Conservation (phyloP, 53 echinoderm and acorn worm genomes). For the Hippasteria phrygiana region DNA sequence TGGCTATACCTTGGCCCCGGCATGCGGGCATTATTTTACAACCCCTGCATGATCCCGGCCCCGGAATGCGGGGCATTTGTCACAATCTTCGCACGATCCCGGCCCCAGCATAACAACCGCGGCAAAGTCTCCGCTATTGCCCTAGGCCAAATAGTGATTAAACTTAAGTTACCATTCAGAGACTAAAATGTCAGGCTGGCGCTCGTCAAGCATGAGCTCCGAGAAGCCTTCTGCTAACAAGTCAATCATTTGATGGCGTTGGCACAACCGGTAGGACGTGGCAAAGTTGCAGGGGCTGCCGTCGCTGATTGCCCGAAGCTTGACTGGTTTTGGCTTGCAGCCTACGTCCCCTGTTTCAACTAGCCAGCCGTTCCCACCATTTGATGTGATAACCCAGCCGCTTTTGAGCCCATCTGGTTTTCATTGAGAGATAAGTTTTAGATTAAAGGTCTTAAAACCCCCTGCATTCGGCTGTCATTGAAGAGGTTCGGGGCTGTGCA, state of each 20-base stretch:
- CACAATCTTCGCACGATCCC: too few species aligned
- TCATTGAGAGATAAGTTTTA: background rate
- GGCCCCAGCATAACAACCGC: too few species aligned
- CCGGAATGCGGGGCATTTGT: too few species aligned
- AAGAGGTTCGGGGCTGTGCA: too few species aligned
- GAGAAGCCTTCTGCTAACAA: conserved; percentile 79
- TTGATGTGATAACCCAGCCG: conserved; percentile 69
- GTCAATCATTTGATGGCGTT: conserved; percentile 82
- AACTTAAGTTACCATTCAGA: conserved; percentile 98
- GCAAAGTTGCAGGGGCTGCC: conserved; percentile 76
- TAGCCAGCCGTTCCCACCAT: conserved; percentile 80
- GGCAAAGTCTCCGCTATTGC: too few species aligned
- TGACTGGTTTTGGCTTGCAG: conserved; percentile 68
- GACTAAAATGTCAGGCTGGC: conserved; percentile 78
- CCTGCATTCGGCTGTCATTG: too few species aligned
- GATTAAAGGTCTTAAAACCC: background rate
- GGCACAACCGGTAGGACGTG: conserved; percentile 88
- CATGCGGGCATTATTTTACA: too few species aligned
- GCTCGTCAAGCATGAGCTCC: conserved; percentile 74
- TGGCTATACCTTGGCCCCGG: too few species aligned
- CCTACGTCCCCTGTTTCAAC: conserved; percentile 71
- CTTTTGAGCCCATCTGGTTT: conserved; percentile 36
- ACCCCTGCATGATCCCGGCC: too few species aligned
- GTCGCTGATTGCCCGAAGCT: conserved; percentile 63
- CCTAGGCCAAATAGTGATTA: too few species aligned